Conservation (phyloP, 2,888 invertebrate species). For the Synanthedon vespiformis region DNA sequence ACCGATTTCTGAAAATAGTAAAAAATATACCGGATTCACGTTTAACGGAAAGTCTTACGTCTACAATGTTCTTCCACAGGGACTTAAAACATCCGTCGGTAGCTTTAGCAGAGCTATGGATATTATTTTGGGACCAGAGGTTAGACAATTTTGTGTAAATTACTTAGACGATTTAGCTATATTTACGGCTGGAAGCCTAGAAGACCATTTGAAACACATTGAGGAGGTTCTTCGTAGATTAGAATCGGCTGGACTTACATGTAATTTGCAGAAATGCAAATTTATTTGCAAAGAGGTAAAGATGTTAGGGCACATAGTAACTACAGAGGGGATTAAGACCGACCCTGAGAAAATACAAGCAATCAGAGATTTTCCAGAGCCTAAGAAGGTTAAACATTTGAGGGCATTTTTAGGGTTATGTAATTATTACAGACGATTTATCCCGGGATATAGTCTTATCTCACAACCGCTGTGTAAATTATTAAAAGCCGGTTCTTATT, state of each 20-base stretch:
- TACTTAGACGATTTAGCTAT: too few relatives aligned
- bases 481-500: constrained; percentile 8
- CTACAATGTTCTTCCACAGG: constrained; percentile 12
- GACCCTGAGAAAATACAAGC: neutral
- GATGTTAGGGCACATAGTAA: neutral
- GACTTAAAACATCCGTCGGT: constrained; percentile 12
- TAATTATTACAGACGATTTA: constrained; percentile 15
- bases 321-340: neutral
- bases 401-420: constrained; percentile 14
- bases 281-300: constrained; percentile 8
- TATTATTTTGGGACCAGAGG: constrained; percentile 8
- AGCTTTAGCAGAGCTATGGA: constrained; percentile 18
- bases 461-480: constrained; percentile 10
- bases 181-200: too few relatives aligned
- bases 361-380: constrained; percentile 10
- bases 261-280: constrained; percentile 6
- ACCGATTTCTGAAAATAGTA: constrained; percentile 4
- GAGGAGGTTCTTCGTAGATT: constrained; percentile 4
- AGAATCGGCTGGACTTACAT: constrained; percentile 6
- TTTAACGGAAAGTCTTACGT: constrained; percentile 8
- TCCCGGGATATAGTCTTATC: constrained; percentile 7
- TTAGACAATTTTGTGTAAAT: too few relatives aligned
- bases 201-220: too few relatives aligned
- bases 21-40: constrained; percentile 8
- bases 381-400: constrained; percentile 11